Percentiles rank a stretch among this genome's conserved stretches.
Evolutionary conservation across 2,888 invertebrate species (phyloP).

Genomic region (Vanessa cardui): DNA sequence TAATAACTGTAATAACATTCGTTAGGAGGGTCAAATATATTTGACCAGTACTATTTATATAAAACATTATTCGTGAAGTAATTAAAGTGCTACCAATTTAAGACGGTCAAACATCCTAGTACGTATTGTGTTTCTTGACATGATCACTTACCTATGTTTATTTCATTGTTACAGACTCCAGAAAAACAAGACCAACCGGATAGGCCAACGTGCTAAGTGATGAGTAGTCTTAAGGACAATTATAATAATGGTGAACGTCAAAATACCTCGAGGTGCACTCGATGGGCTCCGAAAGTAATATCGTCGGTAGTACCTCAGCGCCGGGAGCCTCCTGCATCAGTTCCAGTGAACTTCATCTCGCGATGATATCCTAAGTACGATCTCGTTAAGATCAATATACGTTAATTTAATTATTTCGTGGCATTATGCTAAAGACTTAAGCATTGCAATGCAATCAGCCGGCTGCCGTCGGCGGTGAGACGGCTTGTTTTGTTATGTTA

Average conservation of each 20-base stretch:
- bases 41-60: constrained; percentile 31
- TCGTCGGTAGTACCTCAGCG: constrained; percentile 44
- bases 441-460: constrained; percentile 76
- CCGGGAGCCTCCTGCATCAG: constrained; percentile 54
- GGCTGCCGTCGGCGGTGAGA: constrained; percentile 47
- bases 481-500: constrained; percentile 74
- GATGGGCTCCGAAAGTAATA: constrained; percentile 42
- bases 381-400: constrained; percentile 81
- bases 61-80: constrained; percentile 29
- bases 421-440: constrained; percentile 78
- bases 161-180: constrained; percentile 84
- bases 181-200: constrained; percentile 85
- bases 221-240: constrained; percentile 65
- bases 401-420: constrained; percentile 75
- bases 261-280: constrained; percentile 65
- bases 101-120: neutral
- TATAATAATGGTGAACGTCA: constrained; percentile 69
- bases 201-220: constrained; percentile 78
- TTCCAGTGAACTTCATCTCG: constrained; percentile 74
- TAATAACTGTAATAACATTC: constrained; percentile 54
- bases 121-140: neutral
- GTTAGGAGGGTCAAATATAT: constrained; percentile 37
- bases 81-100: neutral
- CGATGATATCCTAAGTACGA: constrained; percentile 80
- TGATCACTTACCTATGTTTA: constrained; percentile 49